These are phyloP conservation scores for Mormyrops boulengeri DNA, from an alignment of 2,797 vertebrate species.

Conservation along the genomic window DNA sequence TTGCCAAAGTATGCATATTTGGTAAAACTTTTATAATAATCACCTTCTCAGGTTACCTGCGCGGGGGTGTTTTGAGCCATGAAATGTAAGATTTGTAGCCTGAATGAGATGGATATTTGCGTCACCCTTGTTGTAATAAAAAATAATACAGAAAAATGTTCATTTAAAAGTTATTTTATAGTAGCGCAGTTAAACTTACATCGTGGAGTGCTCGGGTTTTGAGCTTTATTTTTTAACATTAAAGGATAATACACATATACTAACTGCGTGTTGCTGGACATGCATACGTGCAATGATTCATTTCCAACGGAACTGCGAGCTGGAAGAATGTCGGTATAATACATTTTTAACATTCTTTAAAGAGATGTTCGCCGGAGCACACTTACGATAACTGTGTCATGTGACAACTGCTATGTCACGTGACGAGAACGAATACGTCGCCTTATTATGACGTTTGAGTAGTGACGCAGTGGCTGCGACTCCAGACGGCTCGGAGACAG, in stretches of 20 bases:
- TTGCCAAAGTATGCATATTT: neutral
- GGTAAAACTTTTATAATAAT: neutral
- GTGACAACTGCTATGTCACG: neutral
- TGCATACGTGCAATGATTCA: neutral
- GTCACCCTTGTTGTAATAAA: neutral
- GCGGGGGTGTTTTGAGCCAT: neutral
- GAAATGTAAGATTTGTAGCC: neutral
- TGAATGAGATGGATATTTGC: neutral
- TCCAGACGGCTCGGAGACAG: constrained; percentile 32
- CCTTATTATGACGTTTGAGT: constrained; percentile 15
- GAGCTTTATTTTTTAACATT: neutral
- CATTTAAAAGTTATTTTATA: neutral
- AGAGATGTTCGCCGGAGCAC: neutral
- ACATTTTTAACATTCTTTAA: neutral
- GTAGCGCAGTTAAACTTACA: neutral
- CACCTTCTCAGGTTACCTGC: neutral
- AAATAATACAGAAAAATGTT: neutral
- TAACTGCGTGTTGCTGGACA: neutral
- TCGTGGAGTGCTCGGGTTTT: neutral
- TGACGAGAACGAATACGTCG: neutral
- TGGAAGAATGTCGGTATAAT: neutral
- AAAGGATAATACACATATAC: neutral
- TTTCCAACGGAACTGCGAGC: neutral
- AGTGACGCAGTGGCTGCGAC: constrained; percentile 23
- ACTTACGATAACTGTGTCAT: neutral